Evolutionary conservation across 2,888 invertebrate genomes (phyloP).

Genomic region (Pollenia labialis): DNA sequence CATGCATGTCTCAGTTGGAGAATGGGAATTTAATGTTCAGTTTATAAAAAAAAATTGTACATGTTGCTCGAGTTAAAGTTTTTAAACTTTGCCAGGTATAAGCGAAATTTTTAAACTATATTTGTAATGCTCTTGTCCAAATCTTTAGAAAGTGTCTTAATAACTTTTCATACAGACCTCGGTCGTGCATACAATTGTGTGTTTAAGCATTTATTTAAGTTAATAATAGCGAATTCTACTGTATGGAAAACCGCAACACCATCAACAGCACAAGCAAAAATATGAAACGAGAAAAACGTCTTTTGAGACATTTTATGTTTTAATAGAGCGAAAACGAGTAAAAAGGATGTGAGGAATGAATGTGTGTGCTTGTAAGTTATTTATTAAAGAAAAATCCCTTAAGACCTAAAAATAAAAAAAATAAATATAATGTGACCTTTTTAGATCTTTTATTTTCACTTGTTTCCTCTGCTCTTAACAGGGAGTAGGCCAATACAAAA

Average conservation of each 20-base stretch:
- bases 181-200: not conserved
- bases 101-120: too few relatives aligned
- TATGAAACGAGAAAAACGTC: conserved; percentile 13
- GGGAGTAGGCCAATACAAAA: conserved; percentile 1
- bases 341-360: not conserved
- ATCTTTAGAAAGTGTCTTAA: too few relatives aligned
- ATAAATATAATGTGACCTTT: conserved; percentile 45
- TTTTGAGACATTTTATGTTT: conserved; percentile 63
- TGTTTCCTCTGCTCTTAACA: not conserved
- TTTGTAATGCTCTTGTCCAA: too few relatives aligned
- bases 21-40: too few relatives aligned
- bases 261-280: conserved; percentile 7
- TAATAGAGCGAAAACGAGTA: conserved; percentile 42
- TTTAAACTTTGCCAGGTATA: not conserved
- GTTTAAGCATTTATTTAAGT: conserved; percentile 54
- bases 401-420: conserved; percentile 43
- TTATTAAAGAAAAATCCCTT: conserved; percentile 40
- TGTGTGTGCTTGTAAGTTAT: conserved; percentile 4
- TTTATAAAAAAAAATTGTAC: too few relatives aligned
- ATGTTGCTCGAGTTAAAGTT: not conserved
- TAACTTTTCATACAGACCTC: not conserved
- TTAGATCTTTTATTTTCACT: not conserved
- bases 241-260: conserved; percentile 8
- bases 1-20: too few relatives aligned
- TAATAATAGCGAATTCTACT: conserved; percentile 57